A percentile compares a stretch with the other conserved stretches of the same genome.
Evolutionary conservation across 2,888 invertebrate species (phyloP).

Genomic region (Eulithis prunata): DNA sequence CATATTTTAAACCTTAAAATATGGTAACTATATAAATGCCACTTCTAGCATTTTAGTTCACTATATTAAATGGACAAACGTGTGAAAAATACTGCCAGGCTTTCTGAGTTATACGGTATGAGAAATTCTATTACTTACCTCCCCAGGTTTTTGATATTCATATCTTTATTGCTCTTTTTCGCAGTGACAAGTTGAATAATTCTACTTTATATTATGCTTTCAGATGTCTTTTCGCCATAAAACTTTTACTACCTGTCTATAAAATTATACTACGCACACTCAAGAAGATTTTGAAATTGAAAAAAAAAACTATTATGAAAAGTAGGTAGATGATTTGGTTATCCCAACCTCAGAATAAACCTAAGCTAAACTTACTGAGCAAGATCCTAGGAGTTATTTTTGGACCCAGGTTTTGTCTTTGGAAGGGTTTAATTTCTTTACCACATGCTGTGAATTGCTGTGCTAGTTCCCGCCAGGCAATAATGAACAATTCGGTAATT

Average conservation of each 20-base stretch:
- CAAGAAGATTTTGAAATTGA: too few species aligned
- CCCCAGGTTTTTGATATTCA: slow-evolving; percentile 37
- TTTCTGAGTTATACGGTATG: slow-evolving; percentile 30
- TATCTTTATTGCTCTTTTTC: slow-evolving; percentile 40
- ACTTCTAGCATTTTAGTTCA: slow-evolving; percentile 26
- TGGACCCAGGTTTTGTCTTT: too few species aligned
- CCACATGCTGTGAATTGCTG: too few species aligned
- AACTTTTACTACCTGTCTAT: slow-evolving; percentile 12
- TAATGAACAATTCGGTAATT: background rate
- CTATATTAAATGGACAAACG: slow-evolving; percentile 35
- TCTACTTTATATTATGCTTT: slow-evolving; percentile 26
- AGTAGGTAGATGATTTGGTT: background rate
- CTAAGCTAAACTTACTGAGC: background rate
- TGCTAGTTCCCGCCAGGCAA: background rate
- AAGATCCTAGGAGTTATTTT: background rate
- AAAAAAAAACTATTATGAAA: too few species aligned
- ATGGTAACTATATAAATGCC: slow-evolving; percentile 8
- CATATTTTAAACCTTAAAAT: slow-evolving; percentile 16
- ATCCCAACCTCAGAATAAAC: background rate
- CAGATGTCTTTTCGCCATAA: slow-evolving; percentile 14
- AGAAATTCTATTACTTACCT: slow-evolving; percentile 34
- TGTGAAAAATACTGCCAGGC: slow-evolving; percentile 31
- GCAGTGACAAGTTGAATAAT: slow-evolving; percentile 35
- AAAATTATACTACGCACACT: slow-evolving; percentile 5
- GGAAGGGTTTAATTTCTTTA: too few species aligned